A percentile compares a stretch with the other conserved stretches of the same genome.
Conservation (phyloP, 2,113 vertebrate genomes). For the Athene cunicularia region DNA sequence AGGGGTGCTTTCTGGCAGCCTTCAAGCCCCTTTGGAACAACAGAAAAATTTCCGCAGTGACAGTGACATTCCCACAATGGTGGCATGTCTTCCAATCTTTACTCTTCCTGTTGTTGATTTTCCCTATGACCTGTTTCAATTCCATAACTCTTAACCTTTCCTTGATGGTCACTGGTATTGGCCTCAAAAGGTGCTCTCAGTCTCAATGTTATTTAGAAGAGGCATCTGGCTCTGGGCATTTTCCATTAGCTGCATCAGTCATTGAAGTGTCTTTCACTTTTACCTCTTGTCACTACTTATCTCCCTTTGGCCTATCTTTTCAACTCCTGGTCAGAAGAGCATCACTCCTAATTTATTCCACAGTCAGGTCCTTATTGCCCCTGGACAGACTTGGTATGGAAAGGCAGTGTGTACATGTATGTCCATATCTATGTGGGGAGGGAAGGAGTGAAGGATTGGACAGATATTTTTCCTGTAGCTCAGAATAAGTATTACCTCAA, state of each 20-base stretch:
- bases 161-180: neutral
- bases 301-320: neutral
- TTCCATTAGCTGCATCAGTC: neutral
- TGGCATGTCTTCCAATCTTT: neutral
- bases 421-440: neutral
- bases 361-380: neutral
- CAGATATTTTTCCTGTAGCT: neutral
- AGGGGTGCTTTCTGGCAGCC: neutral
- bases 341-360: neutral
- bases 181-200: neutral
- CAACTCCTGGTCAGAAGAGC: neutral
- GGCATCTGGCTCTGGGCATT: neutral
- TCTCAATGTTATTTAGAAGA: neutral
- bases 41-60: neutral
- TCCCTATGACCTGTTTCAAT: neutral
- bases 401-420: neutral
- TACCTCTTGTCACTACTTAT: neutral
- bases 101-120: neutral
- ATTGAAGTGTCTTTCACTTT: neutral
- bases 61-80: neutral
- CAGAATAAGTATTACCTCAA: conserved; percentile 30
- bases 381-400: neutral
- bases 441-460: neutral
- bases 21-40: neutral
- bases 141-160: neutral